phyloP scores from a whole-genome alignment of 1,140 invertebrate genomes.

The Artemia franciscana region DNA sequence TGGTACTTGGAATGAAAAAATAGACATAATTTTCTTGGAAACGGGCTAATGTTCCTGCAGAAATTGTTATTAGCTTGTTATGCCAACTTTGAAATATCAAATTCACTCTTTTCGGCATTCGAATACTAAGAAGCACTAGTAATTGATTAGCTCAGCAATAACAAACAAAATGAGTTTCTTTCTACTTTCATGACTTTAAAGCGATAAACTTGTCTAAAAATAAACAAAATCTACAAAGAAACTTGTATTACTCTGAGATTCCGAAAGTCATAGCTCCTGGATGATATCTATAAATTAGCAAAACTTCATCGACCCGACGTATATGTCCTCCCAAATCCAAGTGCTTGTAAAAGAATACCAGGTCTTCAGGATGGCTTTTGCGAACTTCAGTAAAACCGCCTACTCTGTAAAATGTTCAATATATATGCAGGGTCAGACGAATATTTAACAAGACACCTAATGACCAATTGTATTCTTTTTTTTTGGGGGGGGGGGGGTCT shows the following conservation, averaged over 20 bases:
- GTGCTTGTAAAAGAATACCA: slow-evolving; percentile 51
- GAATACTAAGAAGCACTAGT: too few species aligned
- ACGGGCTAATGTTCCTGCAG: too few species aligned
- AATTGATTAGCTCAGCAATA: too few species aligned
- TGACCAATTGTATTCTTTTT: slow-evolving; percentile 6
- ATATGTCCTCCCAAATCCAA: slow-evolving; percentile 31
- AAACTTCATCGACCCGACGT: slow-evolving; percentile 29
- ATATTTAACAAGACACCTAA: slow-evolving; percentile 2
- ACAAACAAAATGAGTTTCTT: too few species aligned
- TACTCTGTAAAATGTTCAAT: slow-evolving; percentile 18
- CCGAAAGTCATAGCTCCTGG: slow-evolving; percentile 36
- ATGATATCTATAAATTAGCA: slow-evolving; percentile 47
- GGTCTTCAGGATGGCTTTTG: slow-evolving; percentile 44
- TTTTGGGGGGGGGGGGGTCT: too few species aligned
- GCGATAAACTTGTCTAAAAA: too few species aligned
- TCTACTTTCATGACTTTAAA: too few species aligned
- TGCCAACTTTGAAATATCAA: too few species aligned
- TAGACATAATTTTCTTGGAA: too few species aligned
- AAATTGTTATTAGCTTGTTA: too few species aligned
- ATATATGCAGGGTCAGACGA: background rate
- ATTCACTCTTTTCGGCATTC: too few species aligned
- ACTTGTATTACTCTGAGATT: slow-evolving; percentile 26
- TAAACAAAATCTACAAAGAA: background rate
- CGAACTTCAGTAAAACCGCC: slow-evolving; percentile 33
- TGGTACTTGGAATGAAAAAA: too few species aligned